Percentiles rank a stretch among this genome's conserved stretches.
Evolutionary conservation across 1,140 invertebrate species (phyloP).

Genomic region (Drosophila athabasca): DNA sequence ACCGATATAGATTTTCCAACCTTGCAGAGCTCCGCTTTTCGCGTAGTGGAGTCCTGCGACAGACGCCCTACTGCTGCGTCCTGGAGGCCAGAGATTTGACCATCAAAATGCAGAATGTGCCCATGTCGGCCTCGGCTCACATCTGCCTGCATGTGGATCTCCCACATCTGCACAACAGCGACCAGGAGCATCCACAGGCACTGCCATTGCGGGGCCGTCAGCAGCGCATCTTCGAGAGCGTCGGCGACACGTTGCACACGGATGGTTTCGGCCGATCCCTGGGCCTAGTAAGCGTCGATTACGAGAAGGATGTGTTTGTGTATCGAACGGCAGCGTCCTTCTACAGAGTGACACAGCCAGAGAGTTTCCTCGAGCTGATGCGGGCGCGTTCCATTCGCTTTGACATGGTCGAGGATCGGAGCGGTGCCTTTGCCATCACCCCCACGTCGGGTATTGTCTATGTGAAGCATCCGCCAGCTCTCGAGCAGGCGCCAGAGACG

Average conservation of each 20-base stretch:
- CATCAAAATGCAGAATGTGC: slow-evolving; percentile 29
- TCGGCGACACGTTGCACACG: slow-evolving; percentile 28
- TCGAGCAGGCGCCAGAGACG: slow-evolving; percentile 76
- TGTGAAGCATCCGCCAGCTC: slow-evolving; percentile 83
- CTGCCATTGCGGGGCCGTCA: slow-evolving; percentile 55
- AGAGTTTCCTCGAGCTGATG: slow-evolving; percentile 53
- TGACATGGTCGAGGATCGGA: slow-evolving; percentile 64
- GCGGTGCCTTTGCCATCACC: slow-evolving; percentile 85
- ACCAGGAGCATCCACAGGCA: slow-evolving; percentile 57
- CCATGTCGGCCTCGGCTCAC: slow-evolving; percentile 54
- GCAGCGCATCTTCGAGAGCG: slow-evolving; percentile 53
- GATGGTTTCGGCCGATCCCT: not conserved
- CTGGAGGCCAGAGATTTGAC: slow-evolving; percentile 70
- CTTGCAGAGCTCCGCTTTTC: slow-evolving; percentile 67
- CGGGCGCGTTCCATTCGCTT: slow-evolving; percentile 56
- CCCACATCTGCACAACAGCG: slow-evolving; percentile 54
- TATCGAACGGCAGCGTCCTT: slow-evolving; percentile 80
- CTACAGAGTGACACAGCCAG: slow-evolving; percentile 83
- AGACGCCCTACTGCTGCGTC: slow-evolving; percentile 65
- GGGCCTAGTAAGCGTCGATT: slow-evolving; percentile 37
- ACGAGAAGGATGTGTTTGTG: slow-evolving; percentile 76
- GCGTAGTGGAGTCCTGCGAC: slow-evolving; percentile 60
- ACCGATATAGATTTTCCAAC: not conserved
- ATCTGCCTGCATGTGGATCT: slow-evolving; percentile 69
- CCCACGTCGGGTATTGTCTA: slow-evolving; percentile 85